These are phyloP conservation scores for human (Homo sapiens) DNA, from an alignment of 2,113 vertebrate species.

Conservation along the genomic window DNA sequence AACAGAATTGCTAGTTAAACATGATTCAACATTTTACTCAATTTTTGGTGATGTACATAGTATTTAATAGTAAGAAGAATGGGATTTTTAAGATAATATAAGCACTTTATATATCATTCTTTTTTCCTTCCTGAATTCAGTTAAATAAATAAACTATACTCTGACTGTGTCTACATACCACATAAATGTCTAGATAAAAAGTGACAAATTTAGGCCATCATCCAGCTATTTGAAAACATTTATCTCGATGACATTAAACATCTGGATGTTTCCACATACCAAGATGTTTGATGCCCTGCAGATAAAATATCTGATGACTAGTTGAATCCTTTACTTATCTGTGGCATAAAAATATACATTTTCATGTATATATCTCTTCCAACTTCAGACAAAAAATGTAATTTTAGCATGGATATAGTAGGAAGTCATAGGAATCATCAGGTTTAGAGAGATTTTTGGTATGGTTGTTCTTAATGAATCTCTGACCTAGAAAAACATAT, in stretches of 20 bases:
- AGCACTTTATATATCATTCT: neutral
- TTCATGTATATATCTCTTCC: neutral
- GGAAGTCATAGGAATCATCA: neutral
- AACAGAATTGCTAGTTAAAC: neutral
- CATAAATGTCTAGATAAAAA: conserved; percentile 47
- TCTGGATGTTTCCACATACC: conserved; percentile 69
- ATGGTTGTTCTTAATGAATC: neutral
- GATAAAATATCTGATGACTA: conserved; percentile 32
- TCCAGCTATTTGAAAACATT: conserved; percentile 65
- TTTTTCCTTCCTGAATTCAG: neutral
- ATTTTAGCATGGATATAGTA: neutral
- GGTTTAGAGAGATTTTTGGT: neutral
- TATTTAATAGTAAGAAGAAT: neutral
- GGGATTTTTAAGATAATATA: neutral
- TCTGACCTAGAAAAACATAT: neutral
- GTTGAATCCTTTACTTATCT: conserved; percentile 7
- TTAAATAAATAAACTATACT: conserved; percentile 36
- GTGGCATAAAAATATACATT: conserved; percentile 4
- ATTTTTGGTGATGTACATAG: neutral
- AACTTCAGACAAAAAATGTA: neutral
- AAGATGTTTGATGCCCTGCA: conserved; percentile 51
- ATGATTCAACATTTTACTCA: neutral
- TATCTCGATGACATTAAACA: conserved; percentile 71
- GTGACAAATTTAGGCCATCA: conserved; percentile 63
- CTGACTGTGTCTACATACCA: conserved; percentile 12